Percentiles rank a stretch among this genome's conserved stretches.
Evolutionary conservation across 2,113 vertebrate species (phyloP).

Genomic region (Illadopsis cleaveri): DNA sequence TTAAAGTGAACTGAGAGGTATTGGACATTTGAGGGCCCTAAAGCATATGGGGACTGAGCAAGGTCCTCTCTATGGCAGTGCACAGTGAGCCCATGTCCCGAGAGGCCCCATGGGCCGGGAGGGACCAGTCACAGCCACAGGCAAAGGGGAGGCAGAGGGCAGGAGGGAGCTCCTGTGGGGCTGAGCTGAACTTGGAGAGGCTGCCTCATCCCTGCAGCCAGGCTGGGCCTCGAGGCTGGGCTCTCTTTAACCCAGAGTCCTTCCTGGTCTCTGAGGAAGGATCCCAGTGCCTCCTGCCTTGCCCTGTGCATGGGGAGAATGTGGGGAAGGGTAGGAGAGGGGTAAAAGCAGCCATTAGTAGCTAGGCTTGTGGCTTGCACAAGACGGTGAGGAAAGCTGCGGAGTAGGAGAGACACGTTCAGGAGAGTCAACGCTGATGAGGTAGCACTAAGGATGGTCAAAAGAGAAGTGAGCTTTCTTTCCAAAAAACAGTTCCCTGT

Average conservation of each 20-base stretch:
- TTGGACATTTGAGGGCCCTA: not conserved
- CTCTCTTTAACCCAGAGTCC: no score
- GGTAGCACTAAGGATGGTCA: slow-evolving; percentile 44
- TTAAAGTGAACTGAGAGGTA: not conserved
- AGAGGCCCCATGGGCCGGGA: fast-evolving
- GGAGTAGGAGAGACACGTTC: not conserved
- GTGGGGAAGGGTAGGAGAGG: not conserved
- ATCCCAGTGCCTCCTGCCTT: not conserved
- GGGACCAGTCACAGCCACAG: fast-evolving
- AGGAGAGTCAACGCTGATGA: slow-evolving; percentile 47
- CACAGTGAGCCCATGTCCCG: fast-evolving
- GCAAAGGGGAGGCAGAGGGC: not conserved
- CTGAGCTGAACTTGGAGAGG: not conserved
- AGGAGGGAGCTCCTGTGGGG: not conserved
- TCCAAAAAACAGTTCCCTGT: not conserved
- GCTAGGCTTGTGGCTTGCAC: not conserved
- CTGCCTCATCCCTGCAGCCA: not conserved
- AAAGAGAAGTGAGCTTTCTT: not conserved
- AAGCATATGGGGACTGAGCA: not conserved
- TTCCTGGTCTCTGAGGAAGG: not conserved
- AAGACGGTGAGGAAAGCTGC: not conserved
- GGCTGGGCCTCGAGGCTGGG: not conserved
- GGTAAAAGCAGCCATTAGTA: not conserved
- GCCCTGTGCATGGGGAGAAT: fast-evolving
- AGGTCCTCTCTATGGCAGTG: not conserved